Evolutionary conservation across 2,888 invertebrate species (phyloP).

Genomic region (Invenusta paracnida): DNA sequence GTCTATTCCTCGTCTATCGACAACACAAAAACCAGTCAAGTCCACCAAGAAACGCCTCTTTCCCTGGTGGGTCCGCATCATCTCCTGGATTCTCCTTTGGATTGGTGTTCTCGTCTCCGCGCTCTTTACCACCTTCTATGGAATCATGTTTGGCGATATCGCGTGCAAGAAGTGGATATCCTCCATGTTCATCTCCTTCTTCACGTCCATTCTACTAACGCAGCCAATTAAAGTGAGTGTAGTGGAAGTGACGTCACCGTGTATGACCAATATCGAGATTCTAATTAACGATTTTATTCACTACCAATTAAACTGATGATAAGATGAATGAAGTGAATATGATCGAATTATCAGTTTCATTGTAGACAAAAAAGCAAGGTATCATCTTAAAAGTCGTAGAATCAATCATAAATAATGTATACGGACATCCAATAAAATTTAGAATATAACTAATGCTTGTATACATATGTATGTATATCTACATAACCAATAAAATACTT

Average conservation of each 20-base stretch:
- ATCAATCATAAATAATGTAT: too few relatives aligned
- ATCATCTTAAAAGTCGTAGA: too few relatives aligned
- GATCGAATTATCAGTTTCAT: too few relatives aligned
- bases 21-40: background rate
- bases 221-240: slow-evolving; percentile 62
- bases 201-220: slow-evolving; percentile 62
- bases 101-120: slow-evolving; percentile 55
- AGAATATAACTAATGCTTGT: too few relatives aligned
- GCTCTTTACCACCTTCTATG: slow-evolving; percentile 62
- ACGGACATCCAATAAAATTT: too few relatives aligned
- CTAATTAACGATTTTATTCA: too few relatives aligned
- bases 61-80: slow-evolving; percentile 56
- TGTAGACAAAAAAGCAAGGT: too few relatives aligned
- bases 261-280: too few relatives aligned
- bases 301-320: too few relatives aligned
- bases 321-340: too few relatives aligned
- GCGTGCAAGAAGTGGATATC: slow-evolving; percentile 63
- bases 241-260: background rate
- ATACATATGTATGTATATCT: too few relatives aligned
- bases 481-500: too few relatives aligned
- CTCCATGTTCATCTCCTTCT: slow-evolving; percentile 61
- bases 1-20: background rate
- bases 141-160: slow-evolving; percentile 61
- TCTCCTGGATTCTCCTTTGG: slow-evolving; percentile 62
- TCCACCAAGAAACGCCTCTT: slow-evolving; percentile 33